A percentile compares a stretch with the other conserved stretches of the same genome.
Conservation (phyloP, 2,113 vertebrate species). For the Scolopax mira region DNA sequence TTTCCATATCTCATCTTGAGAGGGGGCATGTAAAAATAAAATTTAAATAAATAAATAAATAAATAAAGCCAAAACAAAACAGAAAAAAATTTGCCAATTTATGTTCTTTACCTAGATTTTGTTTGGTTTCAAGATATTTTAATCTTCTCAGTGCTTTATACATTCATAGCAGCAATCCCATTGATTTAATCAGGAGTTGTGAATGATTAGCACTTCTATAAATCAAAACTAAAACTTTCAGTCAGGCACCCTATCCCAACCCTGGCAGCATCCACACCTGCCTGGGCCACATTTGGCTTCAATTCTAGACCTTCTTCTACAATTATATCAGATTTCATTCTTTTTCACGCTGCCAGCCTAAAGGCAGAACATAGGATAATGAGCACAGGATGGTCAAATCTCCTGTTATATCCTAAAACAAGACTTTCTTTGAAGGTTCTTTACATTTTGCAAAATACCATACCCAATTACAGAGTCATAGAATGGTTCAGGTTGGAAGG, state of each 20-base stretch:
- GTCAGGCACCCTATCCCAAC: neutral
- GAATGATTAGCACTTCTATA: neutral
- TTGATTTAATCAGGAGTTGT: neutral
- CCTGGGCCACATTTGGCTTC: neutral
- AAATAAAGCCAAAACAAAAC: no score
- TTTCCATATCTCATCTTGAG: neutral
- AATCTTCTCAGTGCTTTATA: neutral
- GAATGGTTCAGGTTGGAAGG: no score
- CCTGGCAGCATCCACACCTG: neutral
- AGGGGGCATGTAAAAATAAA: neutral
- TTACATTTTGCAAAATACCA: no score
- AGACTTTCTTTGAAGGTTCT: neutral
- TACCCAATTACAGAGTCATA: no score
- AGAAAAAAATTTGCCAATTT: neutral
- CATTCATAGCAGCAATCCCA: neutral
- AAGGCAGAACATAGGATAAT: neutral
- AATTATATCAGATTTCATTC: neutral
- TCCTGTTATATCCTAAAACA: neutral
- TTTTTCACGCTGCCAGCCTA: neutral
- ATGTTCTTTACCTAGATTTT: neutral
- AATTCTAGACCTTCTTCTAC: neutral
- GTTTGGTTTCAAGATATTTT: neutral
- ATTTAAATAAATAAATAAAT: neutral
- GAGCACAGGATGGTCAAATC: neutral
- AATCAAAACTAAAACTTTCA: neutral